These are phyloP conservation scores for Ellobium chinense DNA, from an alignment of 2,888 invertebrate species.

Conservation along the genomic window DNA sequence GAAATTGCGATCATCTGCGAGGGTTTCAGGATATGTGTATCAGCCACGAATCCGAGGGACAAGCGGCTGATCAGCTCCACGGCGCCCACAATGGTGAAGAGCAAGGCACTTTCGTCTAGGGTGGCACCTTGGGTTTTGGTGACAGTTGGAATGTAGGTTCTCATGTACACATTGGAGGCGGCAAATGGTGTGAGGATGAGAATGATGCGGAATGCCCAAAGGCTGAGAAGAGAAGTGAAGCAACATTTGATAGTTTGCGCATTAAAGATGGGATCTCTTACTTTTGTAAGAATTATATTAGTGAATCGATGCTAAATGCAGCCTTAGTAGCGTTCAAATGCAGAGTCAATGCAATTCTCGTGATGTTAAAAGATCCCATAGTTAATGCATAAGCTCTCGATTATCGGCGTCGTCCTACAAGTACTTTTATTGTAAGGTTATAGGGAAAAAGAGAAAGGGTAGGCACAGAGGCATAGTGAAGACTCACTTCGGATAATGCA, in stretches of 20 bases:
- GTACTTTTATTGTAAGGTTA: too few relatives aligned
- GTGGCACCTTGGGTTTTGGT: conserved; percentile 1
- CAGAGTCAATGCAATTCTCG: too few relatives aligned
- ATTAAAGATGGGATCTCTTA: too few relatives aligned
- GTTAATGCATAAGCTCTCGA: too few relatives aligned
- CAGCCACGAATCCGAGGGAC: conserved; percentile 43
- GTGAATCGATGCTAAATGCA: too few relatives aligned
- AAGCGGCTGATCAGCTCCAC: conserved; percentile 44
- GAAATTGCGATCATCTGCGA: background rate
- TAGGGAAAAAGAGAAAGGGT: too few relatives aligned
- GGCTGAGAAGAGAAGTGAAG: background rate
- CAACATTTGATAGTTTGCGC: background rate
- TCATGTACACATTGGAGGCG: conserved; percentile 9
- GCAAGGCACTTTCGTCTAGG: conserved; percentile 18
- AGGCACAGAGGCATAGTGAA: too few relatives aligned
- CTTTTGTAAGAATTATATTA: too few relatives aligned
- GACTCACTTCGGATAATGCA: too few relatives aligned
- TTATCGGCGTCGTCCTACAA: too few relatives aligned
- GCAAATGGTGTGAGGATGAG: background rate
- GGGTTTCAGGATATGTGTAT: conserved; percentile 1
- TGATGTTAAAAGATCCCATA: too few relatives aligned
- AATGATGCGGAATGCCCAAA: conserved; percentile 10
- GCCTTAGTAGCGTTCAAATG: too few relatives aligned
- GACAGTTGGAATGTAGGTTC: conserved; percentile 29
- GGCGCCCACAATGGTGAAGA: conserved; percentile 34